Conservation (phyloP, 2,888 invertebrate species). For the Suillia variegata region DNA sequence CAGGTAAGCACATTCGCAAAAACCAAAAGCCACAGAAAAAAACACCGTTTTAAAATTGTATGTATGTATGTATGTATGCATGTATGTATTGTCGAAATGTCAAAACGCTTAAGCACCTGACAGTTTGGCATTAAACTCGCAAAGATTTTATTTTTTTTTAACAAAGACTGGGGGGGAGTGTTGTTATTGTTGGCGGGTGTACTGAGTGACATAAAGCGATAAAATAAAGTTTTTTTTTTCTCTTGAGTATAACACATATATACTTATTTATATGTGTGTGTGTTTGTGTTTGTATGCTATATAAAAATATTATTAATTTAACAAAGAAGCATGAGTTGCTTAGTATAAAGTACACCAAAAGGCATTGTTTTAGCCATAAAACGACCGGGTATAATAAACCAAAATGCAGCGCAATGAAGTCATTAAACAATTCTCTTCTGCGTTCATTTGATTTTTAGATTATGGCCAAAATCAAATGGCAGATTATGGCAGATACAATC, state of each 20-base stretch:
- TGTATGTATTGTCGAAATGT: constrained; percentile 1
- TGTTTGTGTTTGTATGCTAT: too few species aligned
- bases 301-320: too few species aligned
- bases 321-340: too few species aligned
- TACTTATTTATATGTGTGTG: too few species aligned
- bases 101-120: constrained; percentile 10
- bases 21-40: background rate
- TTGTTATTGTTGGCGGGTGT: too few species aligned
- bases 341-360: too few species aligned
- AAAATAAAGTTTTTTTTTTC: too few species aligned
- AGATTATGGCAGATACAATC: background rate
- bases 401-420: constrained; percentile 12
- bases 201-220: too few species aligned
- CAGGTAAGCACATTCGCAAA: constrained; percentile 10
- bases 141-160: background rate
- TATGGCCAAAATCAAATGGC: background rate
- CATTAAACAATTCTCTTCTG: constrained; percentile 11
- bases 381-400: background rate
- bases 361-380: background rate
- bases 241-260: too few species aligned
- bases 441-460: background rate
- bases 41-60: too few species aligned
- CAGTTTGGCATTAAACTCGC: constrained; percentile 12
- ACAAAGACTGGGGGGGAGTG: too few species aligned
- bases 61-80: background rate